phyloP scores from a whole-genome alignment of 35 echinoderm and acorn worm genomes.

The Lytechinus pictus region DNA sequence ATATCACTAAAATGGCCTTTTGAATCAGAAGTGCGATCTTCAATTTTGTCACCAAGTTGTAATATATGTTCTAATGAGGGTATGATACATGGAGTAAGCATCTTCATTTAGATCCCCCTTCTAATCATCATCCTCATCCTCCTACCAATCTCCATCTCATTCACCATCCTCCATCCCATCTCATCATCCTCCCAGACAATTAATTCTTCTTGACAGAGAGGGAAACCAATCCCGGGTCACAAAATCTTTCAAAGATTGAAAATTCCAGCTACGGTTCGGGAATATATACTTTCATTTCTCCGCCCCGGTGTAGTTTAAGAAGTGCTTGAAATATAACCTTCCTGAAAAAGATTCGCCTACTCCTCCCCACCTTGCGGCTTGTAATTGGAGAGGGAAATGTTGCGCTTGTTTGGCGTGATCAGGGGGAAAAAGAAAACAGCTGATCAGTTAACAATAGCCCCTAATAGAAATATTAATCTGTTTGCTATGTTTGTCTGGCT shows the following conservation, averaged over 20 bases:
- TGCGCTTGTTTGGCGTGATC: neutral
- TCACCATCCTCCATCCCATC: neutral
- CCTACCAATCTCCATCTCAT: neutral
- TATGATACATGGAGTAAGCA: neutral
- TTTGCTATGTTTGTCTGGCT: too few species aligned
- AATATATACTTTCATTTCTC: neutral
- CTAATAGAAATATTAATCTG: too few species aligned
- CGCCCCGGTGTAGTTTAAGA: neutral
- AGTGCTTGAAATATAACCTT: neutral
- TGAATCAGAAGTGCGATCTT: neutral
- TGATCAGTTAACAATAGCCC: neutral
- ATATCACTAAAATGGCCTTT: neutral
- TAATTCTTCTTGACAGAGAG: neutral
- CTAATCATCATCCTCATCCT: neutral
- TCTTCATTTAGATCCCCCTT: neutral
- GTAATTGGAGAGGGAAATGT: slow-evolving; percentile 1
- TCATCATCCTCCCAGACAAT: slow-evolving; percentile 17
- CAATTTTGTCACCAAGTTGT: neutral
- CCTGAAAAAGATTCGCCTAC: neutral
- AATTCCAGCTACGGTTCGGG: neutral
- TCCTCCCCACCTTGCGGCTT: neutral
- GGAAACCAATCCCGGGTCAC: neutral
- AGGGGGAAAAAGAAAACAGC: neutral
- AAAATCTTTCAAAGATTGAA: neutral
- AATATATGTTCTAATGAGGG: neutral